These are phyloP conservation scores for Cariama cristata DNA, from an alignment of 2,113 vertebrate genomes.

Conservation along the genomic window DNA sequence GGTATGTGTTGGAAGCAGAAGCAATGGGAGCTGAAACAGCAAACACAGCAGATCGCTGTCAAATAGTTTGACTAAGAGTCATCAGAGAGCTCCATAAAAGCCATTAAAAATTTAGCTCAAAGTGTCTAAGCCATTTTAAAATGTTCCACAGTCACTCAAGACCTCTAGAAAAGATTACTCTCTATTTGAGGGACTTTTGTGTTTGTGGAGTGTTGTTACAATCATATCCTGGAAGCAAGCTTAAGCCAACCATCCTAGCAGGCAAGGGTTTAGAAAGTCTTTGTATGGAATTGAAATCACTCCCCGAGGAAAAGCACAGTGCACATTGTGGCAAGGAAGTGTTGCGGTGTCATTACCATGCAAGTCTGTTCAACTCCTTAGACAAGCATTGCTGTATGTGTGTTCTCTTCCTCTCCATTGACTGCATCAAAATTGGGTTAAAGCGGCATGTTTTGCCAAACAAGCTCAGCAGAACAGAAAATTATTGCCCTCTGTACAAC, in stretches of 20 bases:
- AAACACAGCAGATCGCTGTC: rapidly evolving
- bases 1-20: background rate
- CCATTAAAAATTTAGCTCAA: background rate
- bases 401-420: background rate
- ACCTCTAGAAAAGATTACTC: background rate
- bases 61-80: background rate
- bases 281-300: background rate
- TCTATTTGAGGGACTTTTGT: background rate
- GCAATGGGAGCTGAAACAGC: background rate
- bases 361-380: background rate
- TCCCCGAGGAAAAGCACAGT: background rate
- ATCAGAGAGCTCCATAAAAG: background rate
- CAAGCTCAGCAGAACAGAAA: background rate
- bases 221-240: background rate
- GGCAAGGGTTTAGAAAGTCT: background rate
- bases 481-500: background rate
- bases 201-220: background rate
- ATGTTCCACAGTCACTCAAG: background rate
- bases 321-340: background rate
- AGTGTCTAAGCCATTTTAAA: background rate
- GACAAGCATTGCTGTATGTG: background rate
- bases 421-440: background rate
- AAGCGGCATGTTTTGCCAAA: background rate
- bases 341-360: background rate
- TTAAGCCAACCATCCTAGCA: background rate